phyloP scores from a whole-genome alignment of 2,797 vertebrate genomes.

The Neosilurus mollespiculum region DNA sequence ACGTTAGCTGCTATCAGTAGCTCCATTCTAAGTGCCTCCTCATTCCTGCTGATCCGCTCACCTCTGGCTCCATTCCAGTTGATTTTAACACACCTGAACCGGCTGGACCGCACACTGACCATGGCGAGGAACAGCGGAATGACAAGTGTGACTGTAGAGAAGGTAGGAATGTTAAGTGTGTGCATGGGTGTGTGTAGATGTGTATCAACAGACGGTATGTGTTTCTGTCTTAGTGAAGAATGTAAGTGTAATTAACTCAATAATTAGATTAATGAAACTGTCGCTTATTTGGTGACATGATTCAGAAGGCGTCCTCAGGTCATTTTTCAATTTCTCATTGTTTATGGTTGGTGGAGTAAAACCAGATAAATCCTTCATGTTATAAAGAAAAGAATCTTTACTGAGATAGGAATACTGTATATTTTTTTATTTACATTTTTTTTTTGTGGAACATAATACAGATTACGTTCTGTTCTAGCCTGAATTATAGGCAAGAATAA shows the following conservation, averaged over 20 bases:
- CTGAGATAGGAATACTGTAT: neutral
- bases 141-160: neutral
- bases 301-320: neutral
- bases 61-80: slow-evolving; percentile 56
- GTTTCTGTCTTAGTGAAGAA: slow-evolving; percentile 48
- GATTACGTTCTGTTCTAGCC: neutral
- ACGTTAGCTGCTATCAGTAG: slow-evolving; percentile 4
- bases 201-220: neutral
- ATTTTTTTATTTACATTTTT: too few relatives aligned
- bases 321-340: neutral
- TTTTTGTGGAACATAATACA: neutral
- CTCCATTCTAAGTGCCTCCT: slow-evolving; percentile 36
- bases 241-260: slow-evolving; percentile 27
- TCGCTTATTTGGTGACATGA: slow-evolving; percentile 11
- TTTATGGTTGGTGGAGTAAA: neutral
- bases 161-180: slow-evolving; percentile 33
- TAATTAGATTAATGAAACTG: slow-evolving; percentile 25
- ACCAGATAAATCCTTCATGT: neutral
- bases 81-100: slow-evolving; percentile 63
- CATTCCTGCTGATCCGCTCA: slow-evolving; percentile 31
- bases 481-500: neutral
- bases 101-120: slow-evolving; percentile 66
- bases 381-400: neutral
- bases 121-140: neutral
- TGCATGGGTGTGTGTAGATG: neutral